A percentile compares a stretch with the other conserved stretches of the same genome.
phyloP scores from a whole-genome alignment of 2,797 vertebrate genomes.

The Pelodytes ibericus region DNA sequence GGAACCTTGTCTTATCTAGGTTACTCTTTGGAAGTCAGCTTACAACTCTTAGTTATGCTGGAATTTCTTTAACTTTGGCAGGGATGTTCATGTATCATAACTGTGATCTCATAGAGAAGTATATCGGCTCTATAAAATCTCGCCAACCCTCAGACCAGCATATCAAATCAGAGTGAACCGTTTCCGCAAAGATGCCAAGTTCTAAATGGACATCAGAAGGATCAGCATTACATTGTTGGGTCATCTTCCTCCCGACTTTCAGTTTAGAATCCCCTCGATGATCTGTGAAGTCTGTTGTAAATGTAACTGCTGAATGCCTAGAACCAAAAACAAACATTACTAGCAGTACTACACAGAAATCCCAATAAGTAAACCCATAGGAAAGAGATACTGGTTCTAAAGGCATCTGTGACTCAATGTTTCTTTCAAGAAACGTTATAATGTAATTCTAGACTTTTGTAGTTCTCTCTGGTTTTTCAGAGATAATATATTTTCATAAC shows the following conservation, averaged over 20 bases:
- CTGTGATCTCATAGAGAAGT: slow-evolving; percentile 79
- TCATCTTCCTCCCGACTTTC: neutral
- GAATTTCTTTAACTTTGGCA: slow-evolving; percentile 82
- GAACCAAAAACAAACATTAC: neutral
- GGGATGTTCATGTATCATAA: slow-evolving; percentile 95
- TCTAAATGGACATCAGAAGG: neutral
- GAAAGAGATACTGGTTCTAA: neutral
- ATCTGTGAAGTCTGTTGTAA: neutral
- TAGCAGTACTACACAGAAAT: neutral
- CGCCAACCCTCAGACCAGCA: slow-evolving; percentile 32
- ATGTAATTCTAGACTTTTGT: slow-evolving; percentile 16
- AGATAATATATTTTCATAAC: slow-evolving; percentile 32
- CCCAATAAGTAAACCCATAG: neutral
- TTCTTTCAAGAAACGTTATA: slow-evolving; percentile 44
- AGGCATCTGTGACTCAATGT: slow-evolving; percentile 25
- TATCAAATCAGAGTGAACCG: slow-evolving; percentile 52
- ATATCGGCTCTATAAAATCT: slow-evolving; percentile 65
- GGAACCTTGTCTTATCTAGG: slow-evolving; percentile 89
- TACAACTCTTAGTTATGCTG: slow-evolving; percentile 85
- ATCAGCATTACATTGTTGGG: too few relatives aligned
- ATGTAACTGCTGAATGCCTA: neutral
- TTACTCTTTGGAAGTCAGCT: slow-evolving; percentile 87
- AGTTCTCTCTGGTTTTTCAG: slow-evolving; percentile 48
- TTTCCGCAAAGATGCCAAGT: slow-evolving; percentile 8
- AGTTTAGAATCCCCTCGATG: neutral